Percentiles rank a stretch among this genome's conserved stretches.
Evolutionary conservation across 2,113 vertebrate species (phyloP).

Genomic region (Nothobranchius furzeri): DNA sequence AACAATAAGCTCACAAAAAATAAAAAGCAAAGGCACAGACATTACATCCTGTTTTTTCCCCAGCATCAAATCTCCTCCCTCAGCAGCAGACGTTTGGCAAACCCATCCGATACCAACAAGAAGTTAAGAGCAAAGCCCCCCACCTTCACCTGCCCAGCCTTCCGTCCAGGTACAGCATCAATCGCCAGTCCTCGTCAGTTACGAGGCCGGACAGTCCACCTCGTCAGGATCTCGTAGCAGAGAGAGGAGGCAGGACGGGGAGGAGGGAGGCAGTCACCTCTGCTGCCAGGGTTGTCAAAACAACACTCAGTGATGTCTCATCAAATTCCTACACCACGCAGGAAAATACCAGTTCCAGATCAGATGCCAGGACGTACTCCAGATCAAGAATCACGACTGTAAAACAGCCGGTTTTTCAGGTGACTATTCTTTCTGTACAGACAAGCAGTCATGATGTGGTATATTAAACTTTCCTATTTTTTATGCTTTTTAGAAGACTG

Average conservation of each 20-base stretch:
- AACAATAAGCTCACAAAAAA: background rate
- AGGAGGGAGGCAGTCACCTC: constrained; percentile 49
- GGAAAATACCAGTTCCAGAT: background rate
- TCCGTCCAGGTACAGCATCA: constrained; percentile 50
- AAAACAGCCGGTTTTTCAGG: constrained; percentile 26
- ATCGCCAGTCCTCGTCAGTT: constrained; percentile 44
- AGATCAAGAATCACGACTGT: background rate
- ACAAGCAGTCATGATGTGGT: background rate
- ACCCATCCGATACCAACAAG: constrained; percentile 18
- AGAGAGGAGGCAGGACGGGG: constrained; percentile 50
- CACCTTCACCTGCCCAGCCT: constrained; percentile 68
- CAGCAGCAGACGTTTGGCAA: constrained; percentile 42
- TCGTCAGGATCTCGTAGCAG: background rate
- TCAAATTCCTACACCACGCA: background rate
- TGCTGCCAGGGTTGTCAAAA: constrained; percentile 3
- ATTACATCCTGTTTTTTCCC: constrained; percentile 8
- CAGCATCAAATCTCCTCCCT: constrained; percentile 55
- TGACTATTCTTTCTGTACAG: constrained; percentile 8
- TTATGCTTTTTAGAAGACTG: constrained; percentile 9
- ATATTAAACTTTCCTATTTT: background rate
- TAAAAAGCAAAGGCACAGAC: background rate
- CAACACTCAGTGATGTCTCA: background rate
- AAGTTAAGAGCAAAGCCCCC: constrained; percentile 30
- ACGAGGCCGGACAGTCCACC: constrained; percentile 3
- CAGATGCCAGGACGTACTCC: background rate